Percentiles rank a stretch among this genome's conserved stretches.
Conservation (phyloP, 1,140 invertebrate species). For the Papilio aristodemus region DNA sequence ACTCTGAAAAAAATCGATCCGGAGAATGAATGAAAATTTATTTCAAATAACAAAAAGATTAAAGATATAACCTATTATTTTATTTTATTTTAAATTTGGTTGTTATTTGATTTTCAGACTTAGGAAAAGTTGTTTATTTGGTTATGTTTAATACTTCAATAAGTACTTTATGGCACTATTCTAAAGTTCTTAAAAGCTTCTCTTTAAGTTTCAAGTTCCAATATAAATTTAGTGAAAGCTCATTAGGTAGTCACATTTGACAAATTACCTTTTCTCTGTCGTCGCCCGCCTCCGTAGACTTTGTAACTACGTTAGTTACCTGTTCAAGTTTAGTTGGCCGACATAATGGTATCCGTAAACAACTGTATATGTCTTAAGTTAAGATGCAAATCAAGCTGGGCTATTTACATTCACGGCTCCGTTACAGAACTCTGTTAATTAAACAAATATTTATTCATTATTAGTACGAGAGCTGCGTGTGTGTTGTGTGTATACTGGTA, state of each 20-base stretch:
- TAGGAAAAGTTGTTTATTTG: no score
- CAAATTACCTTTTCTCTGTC: slow-evolving; percentile 9
- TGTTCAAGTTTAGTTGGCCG: neutral
- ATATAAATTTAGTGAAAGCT: slow-evolving; percentile 20
- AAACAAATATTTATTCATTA: slow-evolving; percentile 1
- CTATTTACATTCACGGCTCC: neutral
- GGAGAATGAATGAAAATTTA: no score
- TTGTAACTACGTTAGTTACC: slow-evolving; percentile 2
- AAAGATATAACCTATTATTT: no score
- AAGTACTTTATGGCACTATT: neutral
- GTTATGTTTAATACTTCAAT: neutral
- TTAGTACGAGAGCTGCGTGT: neutral
- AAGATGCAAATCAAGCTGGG: slow-evolving; percentile 10
- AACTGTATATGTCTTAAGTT: neutral
- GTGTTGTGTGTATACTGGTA: neutral
- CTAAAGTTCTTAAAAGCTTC: neutral
- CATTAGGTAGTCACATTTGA: slow-evolving; percentile 16
- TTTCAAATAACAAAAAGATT: no score
- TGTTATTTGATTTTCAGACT: no score
- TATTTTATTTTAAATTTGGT: no score
- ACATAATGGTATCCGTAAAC: slow-evolving; percentile 10
- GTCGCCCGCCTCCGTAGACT: neutral
- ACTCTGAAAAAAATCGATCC: no score
- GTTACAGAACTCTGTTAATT: neutral
- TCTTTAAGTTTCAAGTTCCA: slow-evolving; percentile 5